A percentile compares a stretch with the other conserved stretches of the same genome.
phyloP scores from a whole-genome alignment of 1,140 invertebrate genomes.

The Drosophila melanogaster region Release_6_plus_ISO1_MT NT_037436.4:2508501-2509000 shows the following conservation, averaged over 20 bases:
- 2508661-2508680: constrained; percentile 90
- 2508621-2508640: constrained; percentile 85
- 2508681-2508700: constrained; percentile 83
- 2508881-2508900: constrained; percentile 86
- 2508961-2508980: constrained; percentile 43
- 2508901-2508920: constrained; percentile 86
- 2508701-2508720: constrained; percentile 84
- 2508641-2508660: constrained; percentile 94
- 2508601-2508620: not conserved
- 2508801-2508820: constrained; percentile 85
- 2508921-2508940: constrained; percentile 6
- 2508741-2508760: constrained; percentile 84
- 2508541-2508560: constrained; percentile 92
- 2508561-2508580: constrained; percentile 94
- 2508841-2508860: constrained; percentile 86
- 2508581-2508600: not conserved
- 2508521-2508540: constrained; percentile 93
- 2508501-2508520: constrained; percentile 93
- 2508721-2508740: constrained; percentile 86
- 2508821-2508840: constrained; percentile 81
- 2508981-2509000: not conserved
- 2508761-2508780: constrained; percentile 86
- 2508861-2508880: constrained; percentile 86
- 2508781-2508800: constrained; percentile 88
- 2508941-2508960: constrained; percentile 24